Conservation (phyloP, 1,140 invertebrate genomes). For the Bombyx mandarina region DNA sequence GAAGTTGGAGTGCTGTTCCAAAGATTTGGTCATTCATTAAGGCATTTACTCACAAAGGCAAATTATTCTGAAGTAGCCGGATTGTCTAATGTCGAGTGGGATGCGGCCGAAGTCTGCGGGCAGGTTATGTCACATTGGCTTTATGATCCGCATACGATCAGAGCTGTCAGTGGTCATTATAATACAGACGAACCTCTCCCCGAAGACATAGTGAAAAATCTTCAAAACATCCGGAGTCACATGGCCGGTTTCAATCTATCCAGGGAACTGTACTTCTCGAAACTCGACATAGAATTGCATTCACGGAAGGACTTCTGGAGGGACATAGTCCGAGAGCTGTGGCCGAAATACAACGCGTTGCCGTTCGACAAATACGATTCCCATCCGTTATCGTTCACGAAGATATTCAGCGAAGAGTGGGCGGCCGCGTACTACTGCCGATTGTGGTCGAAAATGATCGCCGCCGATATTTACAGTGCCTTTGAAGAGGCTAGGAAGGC, state of each 20-base stretch:
- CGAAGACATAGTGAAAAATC: constrained; percentile 74
- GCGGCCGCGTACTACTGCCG: constrained; percentile 83
- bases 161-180: constrained; percentile 81
- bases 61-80: constrained; percentile 88
- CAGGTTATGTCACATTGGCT: constrained; percentile 88
- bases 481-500: constrained; percentile 80
- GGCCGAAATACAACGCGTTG: constrained; percentile 83
- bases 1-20: constrained; percentile 85
- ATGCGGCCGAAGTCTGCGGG: constrained; percentile 84
- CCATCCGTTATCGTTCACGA: constrained; percentile 84
- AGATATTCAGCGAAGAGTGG: constrained; percentile 81
- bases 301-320: constrained; percentile 84
- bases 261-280: constrained; percentile 84
- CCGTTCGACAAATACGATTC: constrained; percentile 82
- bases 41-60: constrained; percentile 84
- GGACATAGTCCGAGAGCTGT: constrained; percentile 80
- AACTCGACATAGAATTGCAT: constrained; percentile 89
- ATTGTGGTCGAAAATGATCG: constrained; percentile 88
- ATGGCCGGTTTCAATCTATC: constrained; percentile 86
- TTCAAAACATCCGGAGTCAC: constrained; percentile 78
- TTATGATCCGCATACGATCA: constrained; percentile 78
- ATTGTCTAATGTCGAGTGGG: constrained; percentile 91
- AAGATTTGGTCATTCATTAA: constrained; percentile 88
- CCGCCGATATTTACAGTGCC: constrained; percentile 89
- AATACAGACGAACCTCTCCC: constrained; percentile 80